phyloP scores from a whole-genome alignment of 2,113 vertebrate genomes.

The Osmerus mordax region DNA sequence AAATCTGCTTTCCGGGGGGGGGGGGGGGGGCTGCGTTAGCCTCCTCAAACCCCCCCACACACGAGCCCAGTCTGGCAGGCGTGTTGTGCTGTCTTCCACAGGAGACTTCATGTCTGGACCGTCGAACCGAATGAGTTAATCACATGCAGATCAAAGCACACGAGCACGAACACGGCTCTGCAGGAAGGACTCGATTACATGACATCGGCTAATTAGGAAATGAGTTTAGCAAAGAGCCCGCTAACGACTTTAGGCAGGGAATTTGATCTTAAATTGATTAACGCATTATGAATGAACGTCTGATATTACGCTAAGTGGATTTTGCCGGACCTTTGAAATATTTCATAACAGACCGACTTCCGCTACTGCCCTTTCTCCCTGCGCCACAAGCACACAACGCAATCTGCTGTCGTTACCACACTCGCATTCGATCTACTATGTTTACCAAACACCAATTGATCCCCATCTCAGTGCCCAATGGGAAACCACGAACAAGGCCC shows the following conservation, averaged over 20 bases:
- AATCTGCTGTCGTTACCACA: too few relatives aligned
- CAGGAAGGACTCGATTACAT: background rate
- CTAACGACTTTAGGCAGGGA: background rate
- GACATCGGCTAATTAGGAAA: slow-evolving; percentile 33
- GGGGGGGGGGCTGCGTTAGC: too few relatives aligned
- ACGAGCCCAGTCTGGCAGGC: background rate
- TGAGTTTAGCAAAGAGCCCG: slow-evolving; percentile 27
- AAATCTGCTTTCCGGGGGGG: background rate
- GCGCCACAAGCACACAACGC: background rate
- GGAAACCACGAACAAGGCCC: too few relatives aligned
- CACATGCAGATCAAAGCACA: slow-evolving; percentile 9
- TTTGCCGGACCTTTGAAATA: background rate
- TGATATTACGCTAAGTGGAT: background rate
- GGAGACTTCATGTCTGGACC: background rate
- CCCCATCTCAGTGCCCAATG: too few relatives aligned
- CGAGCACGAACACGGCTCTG: background rate
- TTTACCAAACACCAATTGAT: too few relatives aligned
- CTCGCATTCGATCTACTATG: too few relatives aligned
- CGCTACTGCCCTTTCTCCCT: background rate
- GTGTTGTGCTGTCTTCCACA: background rate
- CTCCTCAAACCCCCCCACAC: too few relatives aligned
- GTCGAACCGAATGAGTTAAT: slow-evolving; percentile 10
- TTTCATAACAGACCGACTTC: slow-evolving; percentile 1
- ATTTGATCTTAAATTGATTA: too few relatives aligned
- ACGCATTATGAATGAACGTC: too few relatives aligned